Base-by-base conservation (phyloP, 2,113 vertebrate genomes). In the Herpetotheres cachinnans region DNA sequence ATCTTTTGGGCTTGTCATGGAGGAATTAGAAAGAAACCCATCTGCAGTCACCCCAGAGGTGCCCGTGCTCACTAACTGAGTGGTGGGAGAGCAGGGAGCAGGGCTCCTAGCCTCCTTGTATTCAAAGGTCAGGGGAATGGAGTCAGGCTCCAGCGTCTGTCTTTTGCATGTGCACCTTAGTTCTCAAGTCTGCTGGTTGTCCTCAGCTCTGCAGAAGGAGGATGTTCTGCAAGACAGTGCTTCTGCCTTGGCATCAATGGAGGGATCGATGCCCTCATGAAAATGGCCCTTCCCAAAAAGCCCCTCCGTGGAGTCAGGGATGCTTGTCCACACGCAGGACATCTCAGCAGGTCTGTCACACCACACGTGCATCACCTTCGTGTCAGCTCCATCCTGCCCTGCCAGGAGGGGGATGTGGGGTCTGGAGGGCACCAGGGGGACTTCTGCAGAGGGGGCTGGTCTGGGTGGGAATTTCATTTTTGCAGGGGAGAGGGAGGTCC, bases 301-400 rank as follows among this genome's bases (percentile, higher is more conserved):
- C 21, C 10, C 7, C 27, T 90, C 11, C 15, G 2, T 27, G 27
- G 86, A 52, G 22, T 26, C 71, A 70, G 49, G 30, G 36, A 42
- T 79, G 47, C 40, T 72, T 69, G 58, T 47, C 34, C 44, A 16
- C 44, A 22, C 13, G 18, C 20, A 74, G 40, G 38, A 70, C 38
- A 42, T 11, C 42, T 59, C 24, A n/a, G n/a, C 62, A 56, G 12
- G 20, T 52, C n/a, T 52, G 49, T 79, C 29, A 34, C 38, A 47
- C 14, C 47, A 67, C 11, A n/a, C 0, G 0, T 14, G 13, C 36
- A 21, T 59, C 10, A 32, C 11, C 29, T 86, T 65, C 2, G 0
- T 24, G 61, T 30, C 52, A 72, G 22, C 24, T 76, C 16, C 44
- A 38, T 42, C 54, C 86, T 74, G 22, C 56, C 32, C 13, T 90